Percentiles rank a stretch among this genome's conserved stretches.
Evolutionary conservation across 2,888 invertebrate genomes (phyloP).

Genomic region (Pachymerium ferrugineum): DNA sequence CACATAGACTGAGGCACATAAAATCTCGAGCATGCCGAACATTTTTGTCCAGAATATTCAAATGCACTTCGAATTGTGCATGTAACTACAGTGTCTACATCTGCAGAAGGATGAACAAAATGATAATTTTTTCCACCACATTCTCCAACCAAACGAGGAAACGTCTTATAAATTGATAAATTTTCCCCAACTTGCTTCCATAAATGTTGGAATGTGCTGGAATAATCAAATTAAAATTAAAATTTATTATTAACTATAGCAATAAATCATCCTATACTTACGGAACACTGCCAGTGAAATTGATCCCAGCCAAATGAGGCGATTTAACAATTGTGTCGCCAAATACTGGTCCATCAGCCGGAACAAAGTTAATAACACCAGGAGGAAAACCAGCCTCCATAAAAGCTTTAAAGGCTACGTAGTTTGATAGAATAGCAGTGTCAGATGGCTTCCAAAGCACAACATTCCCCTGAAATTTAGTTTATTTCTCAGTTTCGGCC

Average conservation of each 20-base stretch:
- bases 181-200: slow-evolving; percentile 92
- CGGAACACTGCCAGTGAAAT: slow-evolving; percentile 97
- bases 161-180: slow-evolving; percentile 74
- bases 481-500: background rate
- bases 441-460: slow-evolving; percentile 98
- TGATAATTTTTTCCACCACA: slow-evolving; percentile 99
- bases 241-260: no score
- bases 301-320: slow-evolving; percentile 82
- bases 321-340: slow-evolving; percentile 83
- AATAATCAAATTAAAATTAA: slow-evolving; percentile 36
- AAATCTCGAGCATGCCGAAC: slow-evolving; percentile 96
- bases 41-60: slow-evolving; percentile 94
- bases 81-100: slow-evolving; percentile 71
- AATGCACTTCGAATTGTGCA: slow-evolving; percentile 86
- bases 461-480: slow-evolving; percentile 69
- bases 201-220: slow-evolving; percentile 78
- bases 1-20: slow-evolving; percentile 89
- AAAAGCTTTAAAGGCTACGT: slow-evolving; percentile 86
- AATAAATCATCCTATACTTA: slow-evolving; percentile 49
- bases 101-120: slow-evolving; percentile 87
- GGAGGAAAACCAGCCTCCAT: slow-evolving; percentile 92
- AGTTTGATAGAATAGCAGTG: slow-evolving; percentile 92
- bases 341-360: slow-evolving; percentile 91
- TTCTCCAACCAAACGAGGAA: slow-evolving; percentile 90
- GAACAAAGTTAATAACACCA: slow-evolving; percentile 95